Evolutionary conservation across 2,888 invertebrate genomes (phyloP).

Genomic region (Habrosyne pyritoides): DNA sequence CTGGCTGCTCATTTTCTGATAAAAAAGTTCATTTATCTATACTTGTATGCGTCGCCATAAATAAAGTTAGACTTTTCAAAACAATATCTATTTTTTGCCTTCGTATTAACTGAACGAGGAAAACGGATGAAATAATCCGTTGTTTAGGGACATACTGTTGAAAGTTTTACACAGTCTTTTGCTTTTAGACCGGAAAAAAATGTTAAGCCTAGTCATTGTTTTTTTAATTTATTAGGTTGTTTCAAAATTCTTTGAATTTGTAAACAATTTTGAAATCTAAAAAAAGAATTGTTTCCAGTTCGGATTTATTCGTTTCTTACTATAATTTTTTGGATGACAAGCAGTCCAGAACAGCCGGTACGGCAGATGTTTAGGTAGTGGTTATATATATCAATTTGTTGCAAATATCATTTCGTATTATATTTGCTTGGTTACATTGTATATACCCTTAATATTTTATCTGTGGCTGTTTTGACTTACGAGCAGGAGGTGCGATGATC

Average conservation of each 20-base stretch:
- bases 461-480: neutral
- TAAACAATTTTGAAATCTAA: too few relatives aligned
- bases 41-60: conserved; percentile 14
- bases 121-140: neutral
- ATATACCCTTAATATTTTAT: neutral
- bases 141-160: too few relatives aligned
- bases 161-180: neutral
- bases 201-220: neutral
- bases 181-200: neutral
- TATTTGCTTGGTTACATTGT: neutral
- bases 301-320: too few relatives aligned
- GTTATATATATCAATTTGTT: too few relatives aligned
- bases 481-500: conserved; percentile 1
- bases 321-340: too few relatives aligned
- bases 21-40: conserved; percentile 31
- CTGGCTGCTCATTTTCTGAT: conserved; percentile 50
- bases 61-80: conserved; percentile 14
- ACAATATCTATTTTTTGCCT: conserved; percentile 12
- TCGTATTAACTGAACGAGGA: neutral
- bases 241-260: neutral
- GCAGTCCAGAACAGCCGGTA: too few relatives aligned
- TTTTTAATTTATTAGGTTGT: neutral
- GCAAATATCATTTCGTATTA: neutral
- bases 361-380: too few relatives aligned
- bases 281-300: too few relatives aligned